phyloP scores from a whole-genome alignment of 2,888 invertebrate genomes.

The Microctonus hyperodae region DNA sequence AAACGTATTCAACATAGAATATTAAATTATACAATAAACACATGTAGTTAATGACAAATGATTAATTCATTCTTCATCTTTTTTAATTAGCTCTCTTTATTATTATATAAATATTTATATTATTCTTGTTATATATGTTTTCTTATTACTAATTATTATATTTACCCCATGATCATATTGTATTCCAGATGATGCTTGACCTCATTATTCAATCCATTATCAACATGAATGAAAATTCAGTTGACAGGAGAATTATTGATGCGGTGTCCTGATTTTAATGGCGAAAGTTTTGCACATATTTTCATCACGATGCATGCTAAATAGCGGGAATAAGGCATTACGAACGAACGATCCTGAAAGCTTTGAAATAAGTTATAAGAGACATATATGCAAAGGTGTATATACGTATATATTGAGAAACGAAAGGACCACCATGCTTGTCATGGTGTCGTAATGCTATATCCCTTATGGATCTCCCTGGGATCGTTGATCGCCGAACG shows the following conservation, averaged over 20 bases:
- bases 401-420: background rate
- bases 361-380: conserved; percentile 32
- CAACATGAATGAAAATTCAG: conserved; percentile 24
- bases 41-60: conserved; percentile 6
- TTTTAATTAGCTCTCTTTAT: background rate
- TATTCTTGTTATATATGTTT: no score
- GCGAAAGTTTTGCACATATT: conserved; percentile 26
- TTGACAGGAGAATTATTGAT: conserved; percentile 56
- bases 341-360: conserved; percentile 58
- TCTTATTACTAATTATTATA: background rate
- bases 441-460: conserved; percentile 59
- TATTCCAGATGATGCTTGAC: background rate
- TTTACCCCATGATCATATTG: background rate
- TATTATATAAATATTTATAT: no score
- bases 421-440: conserved; percentile 58
- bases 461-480: conserved; percentile 42
- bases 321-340: conserved; percentile 62
- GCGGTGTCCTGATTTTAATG: background rate
- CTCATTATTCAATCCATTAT: background rate
- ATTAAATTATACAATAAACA: background rate
- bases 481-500: conserved; percentile 56
- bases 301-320: conserved; percentile 13
- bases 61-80: background rate
- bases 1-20: no score
- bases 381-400: background rate